Conservation (phyloP, 2,113 vertebrate genomes). For the Azemiops feae region DNA sequence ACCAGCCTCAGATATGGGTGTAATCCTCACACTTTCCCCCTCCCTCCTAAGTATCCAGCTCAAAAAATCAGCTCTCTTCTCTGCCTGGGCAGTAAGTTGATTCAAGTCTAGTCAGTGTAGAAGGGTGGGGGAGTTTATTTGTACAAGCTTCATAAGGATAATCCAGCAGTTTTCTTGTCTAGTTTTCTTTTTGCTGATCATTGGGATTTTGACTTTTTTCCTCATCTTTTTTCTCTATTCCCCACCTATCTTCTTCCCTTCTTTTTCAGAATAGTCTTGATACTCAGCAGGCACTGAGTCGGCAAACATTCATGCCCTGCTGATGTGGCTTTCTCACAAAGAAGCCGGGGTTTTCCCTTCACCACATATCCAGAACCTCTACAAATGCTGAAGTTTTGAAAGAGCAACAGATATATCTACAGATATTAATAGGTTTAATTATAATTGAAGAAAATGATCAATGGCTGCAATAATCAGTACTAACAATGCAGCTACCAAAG, state of each 20-base stretch:
- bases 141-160: not conserved
- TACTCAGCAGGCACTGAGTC: not conserved
- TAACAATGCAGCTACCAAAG: not conserved
- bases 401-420: not conserved
- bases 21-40: not conserved
- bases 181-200: not conserved
- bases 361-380: not conserved
- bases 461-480: not conserved
- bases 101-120: not conserved
- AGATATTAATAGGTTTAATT: conserved; percentile 1
- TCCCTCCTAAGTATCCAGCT: not conserved
- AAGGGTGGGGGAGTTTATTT: not conserved
- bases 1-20: not conserved
- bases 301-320: not conserved
- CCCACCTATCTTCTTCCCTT: not conserved
- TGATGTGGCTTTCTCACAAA: not conserved
- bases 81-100: not conserved
- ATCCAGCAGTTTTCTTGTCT: not conserved
- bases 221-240: not conserved
- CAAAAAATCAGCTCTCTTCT: not conserved
- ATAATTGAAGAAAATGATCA: not conserved
- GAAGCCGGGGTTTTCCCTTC: not conserved
- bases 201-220: not conserved
- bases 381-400: not conserved
- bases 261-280: not conserved